Evolutionary conservation across 2,113 vertebrate species (phyloP), one percentile per base, ranked within the genome.

Genomic region (Centrocercus urophasianus): DNA sequence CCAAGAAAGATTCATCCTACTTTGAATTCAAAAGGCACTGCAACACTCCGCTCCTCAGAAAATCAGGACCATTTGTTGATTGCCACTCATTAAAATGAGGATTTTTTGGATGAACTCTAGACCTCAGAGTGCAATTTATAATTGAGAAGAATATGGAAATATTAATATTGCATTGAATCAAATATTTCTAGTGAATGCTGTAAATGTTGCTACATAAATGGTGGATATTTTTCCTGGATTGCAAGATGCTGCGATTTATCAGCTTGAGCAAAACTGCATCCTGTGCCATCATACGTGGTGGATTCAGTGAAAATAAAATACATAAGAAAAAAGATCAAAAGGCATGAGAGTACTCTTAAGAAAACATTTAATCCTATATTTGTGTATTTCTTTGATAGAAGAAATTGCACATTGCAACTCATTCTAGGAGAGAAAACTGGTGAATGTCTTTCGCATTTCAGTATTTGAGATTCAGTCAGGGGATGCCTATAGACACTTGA

Each of bases 11-110:
- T 69, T 16, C 89, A 66, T 82, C 45, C 90, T 56, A 25, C 2
- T 0, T 70, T 79, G 67, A 91, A 64, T 87, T 91, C 67, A 93
- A 59, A 6, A 85, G 45, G 54, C 1, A 3, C 47, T 8, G 34
- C 71, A 43, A 72, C 3, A 12, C 18, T 70, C 79, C 48, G 30
- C 50, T 77, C 27, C 50, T 91, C 48, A 76, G 83, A 78, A 69
- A 92, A n/a, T 72, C 70, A 92, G 54, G 74, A 72, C 43, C 66
- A 61, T 87, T 76, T 82, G 92, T 70, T 82, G 91, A 93, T 27
- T 75, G 24, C 85, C 21, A 42, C 54, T 93, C 56, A 85, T 70
- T 91, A 82, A 95, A 92, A 69, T 59, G 36, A 75, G 27, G 38
- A 65, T 60, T 92, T 47, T 92, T 88, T 70, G 36, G 71, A 79